These are phyloP conservation scores for Sus scrofa DNA, from an alignment of 2,113 vertebrate species.

Conservation along the genomic window DNA sequence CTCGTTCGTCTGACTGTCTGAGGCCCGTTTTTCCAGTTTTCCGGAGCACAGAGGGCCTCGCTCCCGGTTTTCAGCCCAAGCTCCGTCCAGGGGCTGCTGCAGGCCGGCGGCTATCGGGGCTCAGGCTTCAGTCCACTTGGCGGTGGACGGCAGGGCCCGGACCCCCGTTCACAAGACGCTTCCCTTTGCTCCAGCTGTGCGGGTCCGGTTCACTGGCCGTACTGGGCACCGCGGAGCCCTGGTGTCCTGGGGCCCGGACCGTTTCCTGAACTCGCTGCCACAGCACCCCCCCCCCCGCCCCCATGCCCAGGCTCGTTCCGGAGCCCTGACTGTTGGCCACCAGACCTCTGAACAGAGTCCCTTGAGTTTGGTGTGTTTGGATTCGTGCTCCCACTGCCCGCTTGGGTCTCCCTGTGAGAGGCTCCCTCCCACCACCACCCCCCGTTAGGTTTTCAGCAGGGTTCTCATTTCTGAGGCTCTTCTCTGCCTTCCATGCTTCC, in stretches of 20 bases:
- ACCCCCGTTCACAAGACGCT: fast-evolving
- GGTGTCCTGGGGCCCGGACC: background rate
- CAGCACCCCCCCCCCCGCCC: background rate
- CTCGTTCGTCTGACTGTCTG: background rate
- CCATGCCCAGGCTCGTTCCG: background rate
- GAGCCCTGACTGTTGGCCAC: background rate
- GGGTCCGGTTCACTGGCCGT: no score
- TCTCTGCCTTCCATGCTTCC: background rate
- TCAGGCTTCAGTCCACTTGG: no score
- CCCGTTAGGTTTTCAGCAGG: background rate
- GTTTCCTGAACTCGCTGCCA: background rate
- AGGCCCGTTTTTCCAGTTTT: no score
- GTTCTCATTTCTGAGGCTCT: background rate
- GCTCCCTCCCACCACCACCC: background rate
- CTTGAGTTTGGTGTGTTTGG: background rate
- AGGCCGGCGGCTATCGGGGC: no score
- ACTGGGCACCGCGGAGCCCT: background rate
- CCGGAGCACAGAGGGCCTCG: no score
- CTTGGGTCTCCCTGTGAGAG: background rate
- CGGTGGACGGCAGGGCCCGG: no score
- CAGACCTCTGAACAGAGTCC: background rate
- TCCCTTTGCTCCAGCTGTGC: background rate
- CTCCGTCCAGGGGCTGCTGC: no score
- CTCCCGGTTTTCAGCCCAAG: no score
- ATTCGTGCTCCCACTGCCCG: background rate